Conservation (phyloP, 2,113 vertebrate species). For the Antidorcas marsupialis region DNA sequence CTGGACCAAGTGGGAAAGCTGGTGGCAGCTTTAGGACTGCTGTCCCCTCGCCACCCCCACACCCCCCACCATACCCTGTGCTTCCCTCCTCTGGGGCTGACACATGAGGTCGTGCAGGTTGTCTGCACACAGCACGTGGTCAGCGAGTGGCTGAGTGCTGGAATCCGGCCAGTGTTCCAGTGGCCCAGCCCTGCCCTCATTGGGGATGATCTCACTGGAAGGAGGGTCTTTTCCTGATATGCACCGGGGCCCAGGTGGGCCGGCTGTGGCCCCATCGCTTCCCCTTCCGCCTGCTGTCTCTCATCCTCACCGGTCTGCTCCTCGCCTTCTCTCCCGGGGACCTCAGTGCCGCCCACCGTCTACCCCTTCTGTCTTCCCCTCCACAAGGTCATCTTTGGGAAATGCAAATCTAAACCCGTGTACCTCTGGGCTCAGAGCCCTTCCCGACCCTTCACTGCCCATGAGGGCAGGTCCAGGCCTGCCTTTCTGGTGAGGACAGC, state of each 20-base stretch:
- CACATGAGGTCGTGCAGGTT: background rate
- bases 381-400: background rate
- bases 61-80: accelerated
- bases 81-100: background rate
- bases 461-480: background rate
- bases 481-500: background rate
- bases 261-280: background rate
- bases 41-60: background rate
- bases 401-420: accelerated
- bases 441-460: background rate
- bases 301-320: background rate
- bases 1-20: background rate
- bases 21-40: background rate
- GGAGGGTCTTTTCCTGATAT: background rate
- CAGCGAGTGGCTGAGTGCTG: background rate
- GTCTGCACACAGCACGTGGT: background rate
- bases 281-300: background rate
- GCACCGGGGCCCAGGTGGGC: background rate
- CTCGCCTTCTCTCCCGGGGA: background rate
- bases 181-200: background rate
- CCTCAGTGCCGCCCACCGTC: accelerated
- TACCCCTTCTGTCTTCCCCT: background rate
- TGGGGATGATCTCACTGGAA: background rate
- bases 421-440: background rate
- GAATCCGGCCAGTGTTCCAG: background rate